Conservation (phyloP, 2,113 vertebrate genomes). For the Pelobates fuscus region DNA sequence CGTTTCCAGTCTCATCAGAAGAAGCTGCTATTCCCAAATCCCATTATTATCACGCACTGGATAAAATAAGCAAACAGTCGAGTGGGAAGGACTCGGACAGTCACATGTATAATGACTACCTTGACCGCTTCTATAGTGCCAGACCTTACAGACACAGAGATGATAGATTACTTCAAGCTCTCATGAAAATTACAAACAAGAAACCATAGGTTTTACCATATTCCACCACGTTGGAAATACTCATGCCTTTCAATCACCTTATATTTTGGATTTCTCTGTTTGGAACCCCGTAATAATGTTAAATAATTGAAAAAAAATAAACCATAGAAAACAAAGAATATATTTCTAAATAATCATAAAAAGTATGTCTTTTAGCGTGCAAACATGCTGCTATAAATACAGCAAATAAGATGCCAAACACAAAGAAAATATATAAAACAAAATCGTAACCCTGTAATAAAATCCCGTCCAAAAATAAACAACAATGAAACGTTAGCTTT, state of each 20-base stretch:
- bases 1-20: constrained; percentile 51
- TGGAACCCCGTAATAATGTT: constrained; percentile 4
- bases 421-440: no score
- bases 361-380: no score
- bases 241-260: constrained; percentile 55
- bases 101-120: constrained; percentile 85
- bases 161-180: constrained; percentile 87
- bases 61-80: constrained; percentile 80
- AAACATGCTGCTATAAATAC: no score
- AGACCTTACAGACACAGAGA: constrained; percentile 92
- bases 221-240: constrained; percentile 62
- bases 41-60: constrained; percentile 83
- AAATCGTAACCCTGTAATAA: no score
- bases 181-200: constrained; percentile 83
- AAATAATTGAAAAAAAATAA: not conserved
- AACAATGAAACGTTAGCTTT: no score
- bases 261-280: constrained; percentile 51
- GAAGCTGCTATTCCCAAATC: constrained; percentile 73
- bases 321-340: not conserved
- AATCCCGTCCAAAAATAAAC: no score
- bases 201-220: constrained; percentile 62
- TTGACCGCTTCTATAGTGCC: constrained; percentile 85
- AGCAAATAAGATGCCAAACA: no score
- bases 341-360: no score
- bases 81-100: constrained; percentile 71